A percentile compares a stretch with the other conserved stretches of the same genome.
phyloP scores from a whole-genome alignment of 2,888 invertebrate species.

The Chelonus formosanus region DNA sequence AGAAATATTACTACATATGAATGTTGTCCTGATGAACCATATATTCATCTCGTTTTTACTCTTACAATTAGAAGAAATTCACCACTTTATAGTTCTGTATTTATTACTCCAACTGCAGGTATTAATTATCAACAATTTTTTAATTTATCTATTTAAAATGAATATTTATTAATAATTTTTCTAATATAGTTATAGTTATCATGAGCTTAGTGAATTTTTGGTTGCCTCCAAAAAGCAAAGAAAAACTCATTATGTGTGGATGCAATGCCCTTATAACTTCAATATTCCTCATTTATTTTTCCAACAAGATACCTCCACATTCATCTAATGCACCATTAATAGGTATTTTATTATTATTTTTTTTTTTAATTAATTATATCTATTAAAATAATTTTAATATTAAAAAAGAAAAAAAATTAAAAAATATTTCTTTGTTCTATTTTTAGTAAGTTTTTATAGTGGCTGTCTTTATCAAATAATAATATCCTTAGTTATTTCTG shows the following conservation, averaged over 20 bases:
- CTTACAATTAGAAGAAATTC: constrained; percentile 69
- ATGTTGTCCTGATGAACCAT: constrained; percentile 70
- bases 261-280: constrained; percentile 70
- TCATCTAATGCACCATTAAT: constrained; percentile 69
- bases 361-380: neutral
- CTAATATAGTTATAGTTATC: constrained; percentile 68
- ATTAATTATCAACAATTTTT: constrained; percentile 8
- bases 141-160: neutral
- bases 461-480: constrained; percentile 67
- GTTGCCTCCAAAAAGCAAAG: constrained; percentile 74
- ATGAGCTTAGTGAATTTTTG: constrained; percentile 72
- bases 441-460: constrained; percentile 69
- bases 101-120: constrained; percentile 73
- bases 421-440: neutral
- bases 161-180: constrained; percentile 5
- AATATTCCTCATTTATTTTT: constrained; percentile 73
- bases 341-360: constrained; percentile 62
- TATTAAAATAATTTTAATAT: neutral
- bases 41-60: constrained; percentile 67
- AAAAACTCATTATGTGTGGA: constrained; percentile 72
- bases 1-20: constrained; percentile 64
- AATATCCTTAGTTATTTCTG: constrained; percentile 68
- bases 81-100: constrained; percentile 70
- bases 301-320: constrained; percentile 69
- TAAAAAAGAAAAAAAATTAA: neutral